phyloP scores from a whole-genome alignment of 1,140 invertebrate species.

The Streblospio benedicti region DNA sequence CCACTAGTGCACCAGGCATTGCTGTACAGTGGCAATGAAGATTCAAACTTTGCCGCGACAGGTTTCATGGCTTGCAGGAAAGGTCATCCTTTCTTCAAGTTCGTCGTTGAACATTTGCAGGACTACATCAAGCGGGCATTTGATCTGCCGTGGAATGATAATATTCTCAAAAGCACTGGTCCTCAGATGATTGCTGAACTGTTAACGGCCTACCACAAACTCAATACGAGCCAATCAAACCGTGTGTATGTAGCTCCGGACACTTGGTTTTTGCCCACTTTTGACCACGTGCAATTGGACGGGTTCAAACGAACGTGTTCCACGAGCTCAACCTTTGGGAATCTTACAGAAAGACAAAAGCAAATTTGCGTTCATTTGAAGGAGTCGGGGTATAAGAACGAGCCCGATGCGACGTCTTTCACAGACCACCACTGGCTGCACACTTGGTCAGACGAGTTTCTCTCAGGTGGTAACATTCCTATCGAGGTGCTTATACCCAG shows the following conservation, averaged over 20 bases:
- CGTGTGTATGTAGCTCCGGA: too few relatives aligned
- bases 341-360: too few relatives aligned
- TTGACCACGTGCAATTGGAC: too few relatives aligned
- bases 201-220: not conserved
- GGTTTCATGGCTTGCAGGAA: not conserved
- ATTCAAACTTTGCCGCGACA: not conserved
- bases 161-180: not conserved
- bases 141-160: not conserved
- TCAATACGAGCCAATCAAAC: too few relatives aligned
- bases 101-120: not conserved
- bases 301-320: too few relatives aligned
- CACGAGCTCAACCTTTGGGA: too few relatives aligned
- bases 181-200: not conserved
- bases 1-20: not conserved
- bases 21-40: not conserved
- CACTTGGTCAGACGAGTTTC: too few relatives aligned
- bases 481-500: too few relatives aligned
- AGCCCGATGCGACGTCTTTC: not conserved
- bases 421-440: not conserved
- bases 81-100: not conserved
- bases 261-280: too few relatives aligned
- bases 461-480: too few relatives aligned
- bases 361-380: not conserved
- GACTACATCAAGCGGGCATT: not conserved
- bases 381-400: not conserved